Base-by-base conservation (phyloP, 2,888 invertebrate genomes). In the Muscina levida region DNA sequence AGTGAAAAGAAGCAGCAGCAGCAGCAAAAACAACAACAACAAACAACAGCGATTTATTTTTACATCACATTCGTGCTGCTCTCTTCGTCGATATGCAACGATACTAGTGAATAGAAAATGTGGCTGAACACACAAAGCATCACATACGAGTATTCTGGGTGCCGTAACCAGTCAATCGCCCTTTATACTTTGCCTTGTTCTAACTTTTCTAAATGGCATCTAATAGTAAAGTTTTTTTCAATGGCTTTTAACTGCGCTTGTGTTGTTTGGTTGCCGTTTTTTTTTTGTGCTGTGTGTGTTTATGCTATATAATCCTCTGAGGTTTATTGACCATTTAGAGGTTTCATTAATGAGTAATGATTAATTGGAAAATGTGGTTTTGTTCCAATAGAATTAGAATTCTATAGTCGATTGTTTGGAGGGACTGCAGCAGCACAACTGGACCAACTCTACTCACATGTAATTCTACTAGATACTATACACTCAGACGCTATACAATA, bases 281-380 rank as follows among this genome's bases (percentile, higher is more conserved):
- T 46, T 17, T 48, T 5, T 48, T 8, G 19, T 51, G 51, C 51
- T 22, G 1, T 19, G 22, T 22, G n/a, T n/a, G n/a, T 5, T 48
- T 8, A 19, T 51, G 51, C 51, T 22, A 6, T 19, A 6, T 22
- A 10, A 51, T 51, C 51, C 57, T 15, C 62, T 68, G 31, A 46
- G 65, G 37, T 65, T 76, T 70, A 76, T 56, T 62, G 77, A 68
- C 77, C 77, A 68, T 77, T 77, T 72, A 62, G 66, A 71, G 57
- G 71, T 67, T 71, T 74, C 71, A 79, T 79, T 79, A 74, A 74
- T 74, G 78, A 71, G 71, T 79, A 74, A 79, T 79, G 78, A 79
- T 74, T 79, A 79, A 79, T 79, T 79, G 74, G 74, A 79, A 79
- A 74, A 42, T 74, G 78, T 79, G 78, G 74, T 74, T 71, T 74